Evolutionary conservation across 2,113 vertebrate genomes (phyloP).

Genomic region (Myxocyprinus asiaticus): DNA sequence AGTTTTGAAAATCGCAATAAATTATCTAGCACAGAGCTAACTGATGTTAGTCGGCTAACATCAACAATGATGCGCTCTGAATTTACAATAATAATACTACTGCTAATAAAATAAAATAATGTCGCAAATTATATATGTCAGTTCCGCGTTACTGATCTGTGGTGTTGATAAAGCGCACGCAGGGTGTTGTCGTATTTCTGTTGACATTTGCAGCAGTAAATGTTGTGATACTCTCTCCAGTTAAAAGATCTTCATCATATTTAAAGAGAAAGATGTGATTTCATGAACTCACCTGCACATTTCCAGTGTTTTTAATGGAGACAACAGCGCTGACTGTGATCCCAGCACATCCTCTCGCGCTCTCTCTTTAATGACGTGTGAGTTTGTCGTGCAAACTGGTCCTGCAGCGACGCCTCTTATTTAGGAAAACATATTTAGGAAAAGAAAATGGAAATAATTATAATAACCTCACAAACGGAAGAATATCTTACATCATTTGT

Average conservation of each 20-base stretch:
- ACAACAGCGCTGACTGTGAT: not conserved
- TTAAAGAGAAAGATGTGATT: not conserved
- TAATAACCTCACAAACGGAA: too few relatives aligned
- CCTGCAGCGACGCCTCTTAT: too few relatives aligned
- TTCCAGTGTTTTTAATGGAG: conserved; percentile 11
- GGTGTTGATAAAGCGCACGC: not conserved
- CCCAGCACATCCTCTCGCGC: not conserved
- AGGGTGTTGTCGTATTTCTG: conserved; percentile 15
- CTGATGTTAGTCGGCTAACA: conserved; percentile 23
- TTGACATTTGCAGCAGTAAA: conserved; percentile 1
- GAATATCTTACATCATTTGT: too few relatives aligned
- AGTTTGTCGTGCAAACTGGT: too few relatives aligned
- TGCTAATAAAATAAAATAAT: not conserved
- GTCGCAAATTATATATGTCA: too few relatives aligned
- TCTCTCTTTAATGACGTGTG: too few relatives aligned
- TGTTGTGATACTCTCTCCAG: not conserved
- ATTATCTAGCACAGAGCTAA: not conserved
- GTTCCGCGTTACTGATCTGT: not conserved
- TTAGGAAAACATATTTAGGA: too few relatives aligned
- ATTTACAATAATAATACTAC: not conserved
- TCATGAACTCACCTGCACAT: conserved; percentile 25
- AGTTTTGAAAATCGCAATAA: not conserved
- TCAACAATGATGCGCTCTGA: conserved; percentile 6
- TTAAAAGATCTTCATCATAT: not conserved
- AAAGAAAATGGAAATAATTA: too few relatives aligned